Evolutionary conservation across 1,140 invertebrate species (phyloP), one percentile per base, ranked within the genome.

Genomic region (Subanguina moxae): DNA sequence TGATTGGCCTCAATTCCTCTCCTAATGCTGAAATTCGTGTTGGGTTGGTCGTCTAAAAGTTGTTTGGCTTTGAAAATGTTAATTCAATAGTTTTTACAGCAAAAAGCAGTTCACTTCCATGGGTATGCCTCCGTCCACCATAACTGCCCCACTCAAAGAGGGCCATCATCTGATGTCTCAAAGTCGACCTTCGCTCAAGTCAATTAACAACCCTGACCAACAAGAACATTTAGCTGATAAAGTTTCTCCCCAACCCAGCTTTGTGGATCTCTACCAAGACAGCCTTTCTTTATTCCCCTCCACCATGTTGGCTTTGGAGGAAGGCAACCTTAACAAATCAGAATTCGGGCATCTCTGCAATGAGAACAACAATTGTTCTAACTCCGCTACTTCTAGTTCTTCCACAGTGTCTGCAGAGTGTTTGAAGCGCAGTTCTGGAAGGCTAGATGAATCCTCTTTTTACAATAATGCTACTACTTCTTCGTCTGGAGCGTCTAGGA

Each of bases 261-360:
- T 45, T 43, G 61, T 45, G 0, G 61, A 62, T 17, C 30, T 42
- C 23, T 32, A 45, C 27, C 21, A 62, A 17, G 25, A 32, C 23
- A 45, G 61, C 5, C 1, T 28, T 1, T 15, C 11, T 13, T 28
- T 48, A 1, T 46, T 46, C n/a, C 46, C 63, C 7, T 52, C 27
- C 30, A 46, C 63, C 1, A 64, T 46, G 9, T 46, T 64, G 5
- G 30, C 63, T 28, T 19, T 32, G 30, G 58, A 61, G 30, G n/a
- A 32, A 28, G 19, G 19, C 25, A 25, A 42, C 9, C 52, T 15
- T 27, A 62, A 13, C 25, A 62, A 57, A 7, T 9, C 23, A 21
- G 61, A 45, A 48, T 27, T 19, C 19, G 27, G 19, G 17, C 3
- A 52, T 52, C 17, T 8, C 15, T 25, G 17, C 48, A 19, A 3